phyloP scores from a whole-genome alignment of 2,113 vertebrate genomes.

The Lipophrys pholis region DNA sequence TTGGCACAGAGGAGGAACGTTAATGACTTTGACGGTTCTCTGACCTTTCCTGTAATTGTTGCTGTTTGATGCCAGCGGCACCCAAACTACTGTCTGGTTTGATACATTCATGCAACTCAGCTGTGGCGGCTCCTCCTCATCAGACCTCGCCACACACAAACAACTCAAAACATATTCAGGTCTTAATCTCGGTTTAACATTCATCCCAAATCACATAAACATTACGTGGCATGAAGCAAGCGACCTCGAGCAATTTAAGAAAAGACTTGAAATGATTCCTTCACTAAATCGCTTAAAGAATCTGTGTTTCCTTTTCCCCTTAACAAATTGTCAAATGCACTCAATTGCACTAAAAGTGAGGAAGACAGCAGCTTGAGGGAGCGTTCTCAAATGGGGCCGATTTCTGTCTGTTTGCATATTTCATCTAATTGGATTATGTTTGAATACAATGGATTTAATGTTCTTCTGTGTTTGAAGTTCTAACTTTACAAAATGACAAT shows the following conservation, averaged over 20 bases:
- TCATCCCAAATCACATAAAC: not conserved
- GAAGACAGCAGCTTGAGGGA: not conserved
- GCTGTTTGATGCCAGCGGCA: not conserved
- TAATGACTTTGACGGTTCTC: not conserved
- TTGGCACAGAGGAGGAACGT: not conserved
- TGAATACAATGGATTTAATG: not conserved
- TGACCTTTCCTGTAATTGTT: not conserved
- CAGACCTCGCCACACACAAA: not conserved
- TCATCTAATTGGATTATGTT: not conserved
- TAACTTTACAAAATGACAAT: not conserved
- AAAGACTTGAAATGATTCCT: constrained; percentile 7
- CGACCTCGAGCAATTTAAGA: not conserved
- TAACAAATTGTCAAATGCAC: not conserved
- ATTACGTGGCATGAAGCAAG: not conserved
- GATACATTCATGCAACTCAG: too few relatives aligned
- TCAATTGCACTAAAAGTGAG: not conserved
- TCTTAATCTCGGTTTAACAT: not conserved
- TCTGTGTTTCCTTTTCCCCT: constrained; percentile 1
- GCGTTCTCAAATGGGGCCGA: not conserved
- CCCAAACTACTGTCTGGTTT: too few relatives aligned
- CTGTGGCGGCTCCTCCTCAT: too few relatives aligned
- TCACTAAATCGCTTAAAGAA: not conserved
- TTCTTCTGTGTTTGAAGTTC: not conserved
- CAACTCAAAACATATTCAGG: not conserved
- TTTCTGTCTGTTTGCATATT: not conserved